These are phyloP conservation scores for Poecilia picta DNA, from an alignment of 2,797 vertebrate genomes.

Conservation along the genomic window DNA sequence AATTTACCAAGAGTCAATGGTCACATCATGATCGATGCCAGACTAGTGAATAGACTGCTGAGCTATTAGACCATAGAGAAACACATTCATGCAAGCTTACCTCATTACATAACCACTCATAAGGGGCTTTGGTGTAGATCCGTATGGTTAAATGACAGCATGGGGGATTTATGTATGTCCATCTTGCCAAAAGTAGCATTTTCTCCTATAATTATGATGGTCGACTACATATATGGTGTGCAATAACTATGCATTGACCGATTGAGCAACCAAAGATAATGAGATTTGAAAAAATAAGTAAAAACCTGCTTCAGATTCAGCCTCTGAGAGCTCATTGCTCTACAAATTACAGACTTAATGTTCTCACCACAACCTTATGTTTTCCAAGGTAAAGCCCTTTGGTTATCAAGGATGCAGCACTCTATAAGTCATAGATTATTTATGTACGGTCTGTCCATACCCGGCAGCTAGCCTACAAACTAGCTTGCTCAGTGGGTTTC, in stretches of 20 bases:
- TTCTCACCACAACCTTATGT: neutral
- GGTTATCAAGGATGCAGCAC: neutral
- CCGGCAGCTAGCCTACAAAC: neutral
- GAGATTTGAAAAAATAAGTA: neutral
- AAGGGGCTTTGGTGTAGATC: neutral
- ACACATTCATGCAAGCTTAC: neutral
- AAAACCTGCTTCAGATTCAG: neutral
- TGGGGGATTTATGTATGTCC: neutral
- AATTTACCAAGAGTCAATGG: neutral
- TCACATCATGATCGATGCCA: neutral
- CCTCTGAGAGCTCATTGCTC: neutral
- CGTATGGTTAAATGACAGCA: neutral
- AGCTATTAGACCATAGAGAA: neutral
- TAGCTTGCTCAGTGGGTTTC: neutral
- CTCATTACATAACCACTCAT: neutral
- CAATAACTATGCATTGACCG: neutral
- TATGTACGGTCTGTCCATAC: neutral
- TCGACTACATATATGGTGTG: neutral
- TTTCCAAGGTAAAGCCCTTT: conserved; percentile 1
- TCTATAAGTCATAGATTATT: conserved; percentile 3
- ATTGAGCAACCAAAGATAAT: conserved; percentile 15
- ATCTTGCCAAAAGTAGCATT: conserved; percentile 3
- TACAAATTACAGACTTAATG: neutral
- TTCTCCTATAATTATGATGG: neutral
- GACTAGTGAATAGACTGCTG: neutral